Conservation (phyloP, 2,113 vertebrate species). For the Corythornis cristatus region DNA sequence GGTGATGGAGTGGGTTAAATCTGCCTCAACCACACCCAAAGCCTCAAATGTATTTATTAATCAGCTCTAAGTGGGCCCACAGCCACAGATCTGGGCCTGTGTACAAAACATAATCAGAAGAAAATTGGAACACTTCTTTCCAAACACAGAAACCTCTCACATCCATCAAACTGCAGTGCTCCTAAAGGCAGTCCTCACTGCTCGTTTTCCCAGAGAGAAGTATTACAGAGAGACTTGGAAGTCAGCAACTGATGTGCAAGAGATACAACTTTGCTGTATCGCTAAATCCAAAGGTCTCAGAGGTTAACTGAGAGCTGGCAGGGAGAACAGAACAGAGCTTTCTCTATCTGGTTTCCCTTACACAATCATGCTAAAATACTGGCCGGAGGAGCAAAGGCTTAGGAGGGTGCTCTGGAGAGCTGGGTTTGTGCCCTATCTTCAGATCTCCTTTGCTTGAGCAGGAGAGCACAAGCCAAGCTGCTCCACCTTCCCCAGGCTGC, state of each 20-base stretch:
- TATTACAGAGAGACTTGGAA: background rate
- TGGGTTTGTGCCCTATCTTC: background rate
- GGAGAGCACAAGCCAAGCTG: background rate
- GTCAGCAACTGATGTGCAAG: background rate
- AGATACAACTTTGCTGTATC: background rate
- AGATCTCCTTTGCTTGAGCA: background rate
- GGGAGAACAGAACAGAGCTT: background rate
- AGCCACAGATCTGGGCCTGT: background rate
- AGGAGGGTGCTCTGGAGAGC: background rate
- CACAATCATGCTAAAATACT: background rate
- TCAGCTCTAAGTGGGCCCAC: background rate
- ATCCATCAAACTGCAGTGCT: background rate
- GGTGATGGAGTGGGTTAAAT: background rate
- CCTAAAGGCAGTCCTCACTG: background rate
- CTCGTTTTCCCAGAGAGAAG: slow-evolving; percentile 22
- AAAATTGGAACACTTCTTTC: slow-evolving; percentile 10
- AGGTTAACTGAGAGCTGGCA: slow-evolving; percentile 20
- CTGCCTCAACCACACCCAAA: background rate
- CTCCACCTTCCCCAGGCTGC: background rate
- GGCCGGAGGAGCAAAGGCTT: background rate
- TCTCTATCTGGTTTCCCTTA: background rate
- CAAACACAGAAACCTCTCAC: background rate
- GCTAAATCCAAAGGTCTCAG: background rate
- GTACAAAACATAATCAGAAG: slow-evolving; percentile 35
- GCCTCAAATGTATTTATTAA: background rate